Percentiles rank a stretch among this genome's conserved stretches.
These are phyloP conservation scores for Semotilus atromaculatus DNA, from an alignment of 2,797 vertebrate species.

Conservation along the genomic window DNA sequence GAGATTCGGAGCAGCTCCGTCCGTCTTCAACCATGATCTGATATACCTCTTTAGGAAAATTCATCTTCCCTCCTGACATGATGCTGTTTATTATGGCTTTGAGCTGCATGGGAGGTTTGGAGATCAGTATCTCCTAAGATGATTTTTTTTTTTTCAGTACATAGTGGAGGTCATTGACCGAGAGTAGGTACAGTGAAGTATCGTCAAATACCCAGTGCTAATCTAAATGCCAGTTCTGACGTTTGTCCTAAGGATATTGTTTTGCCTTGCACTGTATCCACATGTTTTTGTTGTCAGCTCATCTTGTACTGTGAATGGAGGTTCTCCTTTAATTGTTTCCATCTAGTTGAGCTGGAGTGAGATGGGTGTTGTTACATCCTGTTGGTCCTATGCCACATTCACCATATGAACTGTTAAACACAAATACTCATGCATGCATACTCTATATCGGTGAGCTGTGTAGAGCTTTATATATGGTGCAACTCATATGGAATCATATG, in stretches of 20 bases:
- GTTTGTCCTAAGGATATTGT: conserved; percentile 8
- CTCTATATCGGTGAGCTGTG: not conserved
- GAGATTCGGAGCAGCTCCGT: conserved; percentile 20
- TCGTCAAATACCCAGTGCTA: not conserved
- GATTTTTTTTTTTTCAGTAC: conserved; percentile 1
- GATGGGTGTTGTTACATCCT: conserved; percentile 53
- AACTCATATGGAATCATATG: not conserved
- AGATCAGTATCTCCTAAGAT: conserved; percentile 45
- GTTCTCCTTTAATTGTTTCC: conserved; percentile 67
- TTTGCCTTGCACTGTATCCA: not conserved
- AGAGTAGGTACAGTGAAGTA: conserved; percentile 37
- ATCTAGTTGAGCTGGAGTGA: conserved; percentile 54
- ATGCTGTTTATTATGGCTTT: conserved; percentile 48
- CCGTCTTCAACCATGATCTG: conserved; percentile 18
- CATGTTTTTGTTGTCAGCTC: not conserved
- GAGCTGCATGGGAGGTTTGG: conserved; percentile 43
- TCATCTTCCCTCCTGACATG: conserved; percentile 29
- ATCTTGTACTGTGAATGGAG: not conserved
- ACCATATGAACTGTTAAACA: conserved; percentile 9
- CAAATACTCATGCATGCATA: conserved; percentile 34
- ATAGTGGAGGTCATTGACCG: conserved; percentile 43
- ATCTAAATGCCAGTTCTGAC: not conserved
- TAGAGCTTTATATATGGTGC: not conserved
- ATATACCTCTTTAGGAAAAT: conserved; percentile 45
- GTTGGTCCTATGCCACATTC: conserved; percentile 30